phyloP scores from a whole-genome alignment of 2,888 invertebrate species.

The Molorchus minor region DNA sequence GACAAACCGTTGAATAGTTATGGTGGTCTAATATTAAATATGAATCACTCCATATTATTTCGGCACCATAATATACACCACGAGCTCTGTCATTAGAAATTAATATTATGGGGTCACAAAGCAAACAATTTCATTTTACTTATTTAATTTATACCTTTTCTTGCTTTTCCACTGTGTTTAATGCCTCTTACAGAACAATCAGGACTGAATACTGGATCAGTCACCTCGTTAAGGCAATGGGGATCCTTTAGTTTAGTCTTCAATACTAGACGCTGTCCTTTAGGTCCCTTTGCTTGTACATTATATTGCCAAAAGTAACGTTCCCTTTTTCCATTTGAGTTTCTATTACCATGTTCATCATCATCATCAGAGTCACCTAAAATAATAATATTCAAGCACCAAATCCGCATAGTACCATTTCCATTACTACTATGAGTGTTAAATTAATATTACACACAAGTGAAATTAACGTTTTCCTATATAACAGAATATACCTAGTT shows the following conservation, averaged over 20 bases:
- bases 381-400: constrained; percentile 17
- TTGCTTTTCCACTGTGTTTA: constrained; percentile 79
- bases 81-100: too few relatives aligned
- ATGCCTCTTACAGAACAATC: constrained; percentile 90
- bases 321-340: constrained; percentile 73
- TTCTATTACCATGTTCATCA: constrained; percentile 63
- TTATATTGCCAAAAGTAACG: constrained; percentile 98
- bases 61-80: too few relatives aligned
- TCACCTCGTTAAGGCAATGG: constrained; percentile 87
- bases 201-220: constrained; percentile 96
- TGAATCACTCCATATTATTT: too few relatives aligned
- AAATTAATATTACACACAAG: too few relatives aligned
- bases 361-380: constrained; percentile 72
- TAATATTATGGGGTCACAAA: too few relatives aligned
- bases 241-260: constrained; percentile 90
- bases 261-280: constrained; percentile 88
- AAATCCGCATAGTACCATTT: background rate
- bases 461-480: too few relatives aligned
- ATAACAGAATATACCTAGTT: too few relatives aligned
- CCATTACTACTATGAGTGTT: background rate
- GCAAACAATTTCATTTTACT: background rate
- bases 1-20: too few relatives aligned
- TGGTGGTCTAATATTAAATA: too few relatives aligned
- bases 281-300: constrained; percentile 97
- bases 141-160: constrained; percentile 38